Percentiles rank a stretch among this genome's conserved stretches.
Conservation (phyloP, 2,888 invertebrate genomes). For the Chymomyza caudatula region DNA sequence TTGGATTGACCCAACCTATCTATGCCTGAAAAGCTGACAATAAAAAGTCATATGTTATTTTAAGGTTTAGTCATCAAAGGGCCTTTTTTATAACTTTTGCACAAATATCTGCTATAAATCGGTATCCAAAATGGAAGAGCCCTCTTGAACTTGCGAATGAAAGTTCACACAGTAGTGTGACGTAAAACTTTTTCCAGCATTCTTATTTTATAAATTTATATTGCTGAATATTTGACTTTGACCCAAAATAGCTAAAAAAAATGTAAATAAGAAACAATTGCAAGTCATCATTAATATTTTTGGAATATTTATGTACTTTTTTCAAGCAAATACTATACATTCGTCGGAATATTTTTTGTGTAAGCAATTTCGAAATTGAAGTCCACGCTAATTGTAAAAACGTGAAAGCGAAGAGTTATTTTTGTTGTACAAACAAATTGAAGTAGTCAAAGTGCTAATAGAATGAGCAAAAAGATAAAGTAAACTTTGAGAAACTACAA, state of each 20-base stretch:
- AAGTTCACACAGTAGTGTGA: background rate
- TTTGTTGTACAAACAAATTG: background rate
- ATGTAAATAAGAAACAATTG: background rate
- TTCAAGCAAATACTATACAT: background rate
- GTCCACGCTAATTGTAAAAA: background rate
- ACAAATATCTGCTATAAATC: too few relatives aligned
- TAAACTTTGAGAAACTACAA: background rate
- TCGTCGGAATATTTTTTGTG: background rate
- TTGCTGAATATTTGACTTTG: background rate
- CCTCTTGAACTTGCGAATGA: too few relatives aligned
- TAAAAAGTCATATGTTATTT: too few relatives aligned
- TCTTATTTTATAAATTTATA: background rate
- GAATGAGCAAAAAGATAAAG: constrained; percentile 8
- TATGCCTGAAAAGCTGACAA: too few relatives aligned
- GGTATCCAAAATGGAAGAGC: too few relatives aligned
- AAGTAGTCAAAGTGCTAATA: background rate
- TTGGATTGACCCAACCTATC: too few relatives aligned
- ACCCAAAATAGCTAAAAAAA: background rate
- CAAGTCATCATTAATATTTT: background rate
- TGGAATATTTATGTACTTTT: background rate
- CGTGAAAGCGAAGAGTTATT: background rate
- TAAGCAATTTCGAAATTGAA: background rate
- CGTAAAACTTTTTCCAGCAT: background rate
- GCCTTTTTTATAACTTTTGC: too few relatives aligned
- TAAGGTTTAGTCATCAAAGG: too few relatives aligned